These are phyloP conservation scores for Drosophila oshimai DNA, from an alignment of 1,140 invertebrate genomes.

Conservation along the genomic window DNA sequence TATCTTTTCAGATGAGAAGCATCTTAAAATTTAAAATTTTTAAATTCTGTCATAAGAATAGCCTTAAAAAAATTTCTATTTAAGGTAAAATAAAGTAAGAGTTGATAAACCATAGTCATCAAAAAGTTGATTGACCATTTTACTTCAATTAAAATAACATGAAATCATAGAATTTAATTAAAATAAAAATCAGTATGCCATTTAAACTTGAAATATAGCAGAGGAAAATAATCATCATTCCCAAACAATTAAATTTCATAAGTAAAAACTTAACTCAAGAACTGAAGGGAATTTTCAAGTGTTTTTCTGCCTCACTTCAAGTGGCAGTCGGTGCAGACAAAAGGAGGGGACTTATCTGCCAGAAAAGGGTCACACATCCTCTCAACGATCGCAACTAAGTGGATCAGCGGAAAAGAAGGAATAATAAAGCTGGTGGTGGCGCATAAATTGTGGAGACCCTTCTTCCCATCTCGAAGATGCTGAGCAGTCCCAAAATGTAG, in stretches of 20 bases:
- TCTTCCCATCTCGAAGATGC: slow-evolving; percentile 26
- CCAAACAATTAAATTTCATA: slow-evolving; percentile 9
- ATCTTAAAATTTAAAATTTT: too few relatives aligned
- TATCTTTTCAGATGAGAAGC: too few relatives aligned
- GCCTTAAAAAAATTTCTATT: too few relatives aligned
- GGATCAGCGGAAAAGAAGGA: slow-evolving; percentile 6
- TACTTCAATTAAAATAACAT: not conserved
- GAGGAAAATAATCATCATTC: not conserved
- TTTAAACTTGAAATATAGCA: slow-evolving; percentile 3
- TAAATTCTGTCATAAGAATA: too few relatives aligned
- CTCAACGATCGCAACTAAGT: slow-evolving; percentile 23
- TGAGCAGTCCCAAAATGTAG: slow-evolving; percentile 13
- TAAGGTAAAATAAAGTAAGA: slow-evolving; percentile 46
- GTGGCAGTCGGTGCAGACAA: not conserved
- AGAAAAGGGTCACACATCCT: slow-evolving; percentile 16
- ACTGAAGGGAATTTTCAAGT: slow-evolving; percentile 13
- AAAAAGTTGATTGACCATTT: too few relatives aligned
- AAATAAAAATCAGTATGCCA: not conserved
- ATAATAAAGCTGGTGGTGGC: not conserved
- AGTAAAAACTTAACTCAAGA: not conserved
- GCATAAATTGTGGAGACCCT: slow-evolving; percentile 66
- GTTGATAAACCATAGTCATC: too few relatives aligned
- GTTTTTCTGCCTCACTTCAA: slow-evolving; percentile 29
- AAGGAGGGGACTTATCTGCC: not conserved
- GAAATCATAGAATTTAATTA: not conserved